These are phyloP conservation scores for Notodonta dromedarius DNA, from an alignment of 2,888 invertebrate genomes.

Conservation along the genomic window DNA sequence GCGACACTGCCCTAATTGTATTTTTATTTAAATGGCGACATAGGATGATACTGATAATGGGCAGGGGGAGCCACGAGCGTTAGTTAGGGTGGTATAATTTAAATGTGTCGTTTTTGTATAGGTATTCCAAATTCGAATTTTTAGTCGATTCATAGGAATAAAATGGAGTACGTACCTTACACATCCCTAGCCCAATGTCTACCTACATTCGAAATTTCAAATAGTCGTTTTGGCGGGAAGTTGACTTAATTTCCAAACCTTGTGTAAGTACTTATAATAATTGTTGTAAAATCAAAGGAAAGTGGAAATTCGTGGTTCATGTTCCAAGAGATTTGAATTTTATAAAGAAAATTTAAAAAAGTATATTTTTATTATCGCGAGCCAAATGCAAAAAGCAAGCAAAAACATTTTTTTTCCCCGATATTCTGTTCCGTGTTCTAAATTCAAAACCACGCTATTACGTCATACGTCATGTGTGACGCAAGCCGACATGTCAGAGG, in stretches of 20 bases:
- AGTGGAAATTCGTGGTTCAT: too few relatives aligned
- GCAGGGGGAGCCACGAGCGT: conserved; percentile 13
- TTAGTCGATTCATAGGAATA: neutral
- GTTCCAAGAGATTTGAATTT: too few relatives aligned
- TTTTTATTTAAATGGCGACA: conserved; percentile 70
- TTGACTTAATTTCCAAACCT: too few relatives aligned
- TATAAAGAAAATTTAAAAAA: too few relatives aligned
- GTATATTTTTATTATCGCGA: too few relatives aligned
- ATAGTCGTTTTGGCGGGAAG: too few relatives aligned
- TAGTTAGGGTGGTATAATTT: conserved; percentile 3
- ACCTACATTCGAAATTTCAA: neutral
- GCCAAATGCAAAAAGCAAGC: too few relatives aligned
- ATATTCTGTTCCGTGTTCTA: conserved; percentile 2
- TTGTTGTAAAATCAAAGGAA: too few relatives aligned
- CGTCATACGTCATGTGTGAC: conserved; percentile 3
- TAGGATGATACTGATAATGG: conserved; percentile 13
- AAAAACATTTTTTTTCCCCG: too few relatives aligned
- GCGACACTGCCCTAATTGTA: conserved; percentile 56
- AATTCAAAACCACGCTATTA: conserved; percentile 4
- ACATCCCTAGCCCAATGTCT: too few relatives aligned
- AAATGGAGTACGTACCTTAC: too few relatives aligned
- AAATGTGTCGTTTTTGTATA: neutral
- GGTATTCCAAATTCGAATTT: neutral
- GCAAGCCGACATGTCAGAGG: neutral
- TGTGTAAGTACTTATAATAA: too few relatives aligned